phyloP scores from a whole-genome alignment of 2,113 vertebrate species.

The Neodon shergylaensis region DNA sequence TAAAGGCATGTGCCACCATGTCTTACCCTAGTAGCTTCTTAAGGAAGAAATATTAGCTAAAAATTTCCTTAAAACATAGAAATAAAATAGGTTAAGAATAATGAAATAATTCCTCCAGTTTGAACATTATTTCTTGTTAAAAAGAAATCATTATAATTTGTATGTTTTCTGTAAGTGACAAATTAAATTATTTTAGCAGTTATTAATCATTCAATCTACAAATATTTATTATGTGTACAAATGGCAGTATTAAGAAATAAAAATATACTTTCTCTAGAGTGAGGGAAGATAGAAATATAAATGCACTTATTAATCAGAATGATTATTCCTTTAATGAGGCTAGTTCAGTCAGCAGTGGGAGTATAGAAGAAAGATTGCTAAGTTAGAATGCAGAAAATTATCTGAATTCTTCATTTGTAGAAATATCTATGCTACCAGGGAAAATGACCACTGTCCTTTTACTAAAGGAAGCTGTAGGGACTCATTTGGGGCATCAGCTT shows the following conservation, averaged over 20 bases:
- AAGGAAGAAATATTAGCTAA: slow-evolving; percentile 11
- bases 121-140: background rate
- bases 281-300: slow-evolving; percentile 38
- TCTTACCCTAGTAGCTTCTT: background rate
- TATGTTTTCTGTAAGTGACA: background rate
- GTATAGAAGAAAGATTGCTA: background rate
- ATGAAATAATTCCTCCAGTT: background rate
- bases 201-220: background rate
- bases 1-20: background rate
- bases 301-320: slow-evolving; percentile 35
- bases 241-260: slow-evolving; percentile 15
- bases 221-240: background rate
- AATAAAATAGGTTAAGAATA: background rate
- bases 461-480: background rate
- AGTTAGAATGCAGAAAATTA: slow-evolving; percentile 34
- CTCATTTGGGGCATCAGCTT: background rate
- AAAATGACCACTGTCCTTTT: background rate
- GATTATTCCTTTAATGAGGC: slow-evolving; percentile 41
- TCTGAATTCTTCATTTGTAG: background rate
- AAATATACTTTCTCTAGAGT: background rate
- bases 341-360: slow-evolving; percentile 27
- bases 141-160: background rate
- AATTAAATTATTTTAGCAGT: background rate
- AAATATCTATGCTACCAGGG: background rate
- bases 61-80: slow-evolving; percentile 14